Base-by-base conservation (phyloP, 1,140 invertebrate genomes). In the Sminthurides bifidus region DNA sequence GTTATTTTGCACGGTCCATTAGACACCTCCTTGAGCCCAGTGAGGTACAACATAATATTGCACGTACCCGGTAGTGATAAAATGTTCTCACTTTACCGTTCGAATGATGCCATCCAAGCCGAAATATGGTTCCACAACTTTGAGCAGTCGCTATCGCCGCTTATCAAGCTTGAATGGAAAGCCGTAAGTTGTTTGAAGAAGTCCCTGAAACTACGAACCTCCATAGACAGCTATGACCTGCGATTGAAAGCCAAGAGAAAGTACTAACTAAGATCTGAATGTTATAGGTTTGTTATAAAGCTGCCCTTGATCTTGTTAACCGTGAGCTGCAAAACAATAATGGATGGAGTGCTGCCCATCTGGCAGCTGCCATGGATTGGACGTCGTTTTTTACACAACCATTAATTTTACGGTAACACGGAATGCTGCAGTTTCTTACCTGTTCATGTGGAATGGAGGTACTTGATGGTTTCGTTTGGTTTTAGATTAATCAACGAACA, bases 1-100 rank as follows among this genome's bases (percentile, higher is more conserved):
- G 17, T 61, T 12, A 41, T 61, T n/a, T 46, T 61, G 5, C 56
- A 61, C 41, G 60, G 56, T 8, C 60, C 55, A 26, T 37, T 49
- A 17, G 30, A 31, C 6, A 50, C 23, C 33, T 35, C 33, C n/a
- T 10, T n/a, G n/a, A 35, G 23, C 23, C 45, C 52, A 23, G 23
- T 50, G 6, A 21, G 17, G 14, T 62, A 35, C 26, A 56, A 59
- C 29, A 52, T 62, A 10, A 59, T 62, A 29, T 24, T 56, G 10
- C 60, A 62, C 38, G 2, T 54, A 14, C 53, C 60, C n/a, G 35
- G 40, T 35, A 40, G 56, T 0, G 41, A 56, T 19, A 55, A 41
- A 50, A 59, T 62, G 56, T 62, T 51, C 27, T 56, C 49, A 31
- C 10, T 62, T 4, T 56, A 24, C 24, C 40, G 44, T n/a, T 35